Evolutionary conservation across 1,140 invertebrate species (phyloP), one percentile per base, ranked within the genome.

Genomic region (Aphelenchoides besseyi): DNA sequence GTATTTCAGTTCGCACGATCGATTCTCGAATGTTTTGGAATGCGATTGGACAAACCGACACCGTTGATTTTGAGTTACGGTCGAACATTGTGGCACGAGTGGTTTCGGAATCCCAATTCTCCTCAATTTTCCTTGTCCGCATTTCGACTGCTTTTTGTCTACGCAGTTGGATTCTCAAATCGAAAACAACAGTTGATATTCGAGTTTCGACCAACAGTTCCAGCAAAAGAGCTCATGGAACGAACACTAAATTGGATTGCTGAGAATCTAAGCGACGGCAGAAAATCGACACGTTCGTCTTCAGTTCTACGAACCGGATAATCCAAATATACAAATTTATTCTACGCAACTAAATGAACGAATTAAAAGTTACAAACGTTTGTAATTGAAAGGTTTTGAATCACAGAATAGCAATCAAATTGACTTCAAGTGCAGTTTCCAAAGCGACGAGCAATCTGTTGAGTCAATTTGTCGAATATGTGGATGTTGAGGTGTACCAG

Each of bases 101-200:
- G 5, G 5, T 5, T 59, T 5, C 71, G 32, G 16, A 33, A 5
- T 67, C n/a, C 8, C 12, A 48, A 33, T 8, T 8, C 55, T 23
- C 23, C 5, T 8, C 55, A 77, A 16, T 63, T 79, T 18, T 74
- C 74, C 35, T 52, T 35, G 29, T 16, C 12, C 2, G 76, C 75
- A 9, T 35, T 77, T 1, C 69, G 74, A 2, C 48, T 78, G 23
- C 37, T 75, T 16, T 77, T 78, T 9, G 33, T 41, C 29, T 72
- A 62, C 32, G 74, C 75, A 3, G n/a, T 68, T 36, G 74, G 74
- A 9, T 75, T 75, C 33, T 71, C 75, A 1, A 61, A 74, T 30
- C 69, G 74, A n/a, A 74, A 71, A 52, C 57, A 77, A 53, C 48
- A 57, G 55, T 29, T 70, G 9, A 70, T 72, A 12, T 53, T 72